Percentiles rank a stretch among this genome's conserved stretches.
phyloP scores from a whole-genome alignment of 1,140 invertebrate genomes.

The Scaptomyza hsui region DNA sequence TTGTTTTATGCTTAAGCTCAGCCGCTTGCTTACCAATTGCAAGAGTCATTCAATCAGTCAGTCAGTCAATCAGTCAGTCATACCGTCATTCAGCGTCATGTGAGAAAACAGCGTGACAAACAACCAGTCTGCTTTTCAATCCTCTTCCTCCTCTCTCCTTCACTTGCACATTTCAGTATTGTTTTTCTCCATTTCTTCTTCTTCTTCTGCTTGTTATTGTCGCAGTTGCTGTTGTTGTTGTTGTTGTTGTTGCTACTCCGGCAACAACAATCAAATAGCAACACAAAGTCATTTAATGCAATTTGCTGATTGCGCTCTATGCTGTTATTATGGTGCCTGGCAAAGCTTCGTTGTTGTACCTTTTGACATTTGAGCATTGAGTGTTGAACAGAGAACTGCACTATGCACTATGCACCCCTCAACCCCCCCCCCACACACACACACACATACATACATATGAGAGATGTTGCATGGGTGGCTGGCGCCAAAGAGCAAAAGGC shows the following conservation, averaged over 20 bases:
- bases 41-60: constrained; percentile 28
- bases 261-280: constrained; percentile 53
- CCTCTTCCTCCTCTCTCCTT: constrained; percentile 4
- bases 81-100: constrained; percentile 45
- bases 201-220: neutral
- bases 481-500: constrained; percentile 54
- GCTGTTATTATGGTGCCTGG: constrained; percentile 40
- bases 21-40: constrained; percentile 15
- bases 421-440: too few species aligned
- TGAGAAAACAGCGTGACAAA: constrained; percentile 46
- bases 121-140: constrained; percentile 15
- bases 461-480: constrained; percentile 32
- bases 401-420: constrained; percentile 46
- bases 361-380: constrained; percentile 65
- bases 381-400: constrained; percentile 44
- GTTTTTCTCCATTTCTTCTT: constrained; percentile 1
- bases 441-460: constrained; percentile 8
- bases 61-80: constrained; percentile 40
- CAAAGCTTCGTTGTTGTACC: constrained; percentile 38
- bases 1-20: neutral
- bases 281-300: constrained; percentile 77
- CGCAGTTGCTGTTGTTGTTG: constrained; percentile 4
- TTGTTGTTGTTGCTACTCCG: constrained; percentile 23
- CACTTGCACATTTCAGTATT: constrained; percentile 2
- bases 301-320: constrained; percentile 74